A percentile compares a stretch with the other conserved stretches of the same genome.
These are phyloP conservation scores for Oikopleura albicans DNA, from an alignment of 23 tunicate genomes.

Conservation along the genomic window DNA sequence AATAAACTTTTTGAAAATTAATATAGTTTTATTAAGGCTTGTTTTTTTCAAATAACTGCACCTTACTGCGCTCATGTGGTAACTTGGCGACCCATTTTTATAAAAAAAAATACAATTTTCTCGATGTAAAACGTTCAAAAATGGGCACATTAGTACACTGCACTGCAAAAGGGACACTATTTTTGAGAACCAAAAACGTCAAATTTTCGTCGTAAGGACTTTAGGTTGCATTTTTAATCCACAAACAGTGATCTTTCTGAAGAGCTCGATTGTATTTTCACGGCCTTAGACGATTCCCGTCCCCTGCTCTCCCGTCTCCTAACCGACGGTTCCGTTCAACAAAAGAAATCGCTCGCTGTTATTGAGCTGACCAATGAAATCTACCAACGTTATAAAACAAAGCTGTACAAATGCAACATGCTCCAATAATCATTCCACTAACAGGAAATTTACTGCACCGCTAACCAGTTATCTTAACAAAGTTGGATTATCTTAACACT, in stretches of 20 bases:
- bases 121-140: no score
- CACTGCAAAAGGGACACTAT: neutral
- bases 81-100: no score
- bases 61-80: no score
- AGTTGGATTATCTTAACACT: no score
- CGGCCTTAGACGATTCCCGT: neutral
- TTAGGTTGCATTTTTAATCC: neutral
- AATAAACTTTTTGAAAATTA: no score
- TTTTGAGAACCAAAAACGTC: neutral
- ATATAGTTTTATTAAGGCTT: no score
- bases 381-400: neutral
- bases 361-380: neutral
- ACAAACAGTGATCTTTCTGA: neutral
- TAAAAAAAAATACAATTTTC: no score
- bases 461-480: no score
- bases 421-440: neutral
- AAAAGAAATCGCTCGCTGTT: neutral
- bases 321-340: neutral
- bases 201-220: neutral
- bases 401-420: slow-evolving; percentile 2
- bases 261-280: neutral
- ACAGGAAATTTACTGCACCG: neutral
- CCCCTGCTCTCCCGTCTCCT: neutral
- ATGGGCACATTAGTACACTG: no score
- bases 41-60: no score